A percentile compares a stretch with the other conserved stretches of the same genome.
These are phyloP conservation scores for Ethmia dodecea DNA, from an alignment of 2,888 invertebrate genomes.

Conservation along the genomic window DNA sequence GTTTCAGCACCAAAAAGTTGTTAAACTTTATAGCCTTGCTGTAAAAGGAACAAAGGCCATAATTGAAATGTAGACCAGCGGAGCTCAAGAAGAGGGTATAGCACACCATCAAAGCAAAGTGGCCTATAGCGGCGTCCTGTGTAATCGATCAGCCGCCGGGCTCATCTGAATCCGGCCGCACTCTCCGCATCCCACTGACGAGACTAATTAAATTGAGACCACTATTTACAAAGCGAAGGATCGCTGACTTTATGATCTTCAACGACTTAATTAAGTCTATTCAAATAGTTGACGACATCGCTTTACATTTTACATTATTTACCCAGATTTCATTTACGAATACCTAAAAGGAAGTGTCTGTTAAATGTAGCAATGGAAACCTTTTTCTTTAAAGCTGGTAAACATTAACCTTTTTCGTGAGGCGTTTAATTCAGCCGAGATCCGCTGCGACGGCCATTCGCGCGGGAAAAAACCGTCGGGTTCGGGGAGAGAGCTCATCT, in stretches of 20 bases:
- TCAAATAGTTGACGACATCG: too few relatives aligned
- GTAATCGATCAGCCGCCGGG: conserved; percentile 25
- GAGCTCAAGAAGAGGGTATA: not conserved
- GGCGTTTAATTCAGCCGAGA: conserved; percentile 4
- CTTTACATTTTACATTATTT: too few relatives aligned
- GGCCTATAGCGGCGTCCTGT: conserved; percentile 18
- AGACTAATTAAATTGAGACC: too few relatives aligned
- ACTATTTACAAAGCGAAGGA: too few relatives aligned
- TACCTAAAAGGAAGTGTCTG: too few relatives aligned
- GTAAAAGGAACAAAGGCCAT: conserved; percentile 7
- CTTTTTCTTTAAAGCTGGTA: too few relatives aligned
- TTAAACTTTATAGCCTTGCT: conserved; percentile 9
- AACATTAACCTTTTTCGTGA: too few relatives aligned
- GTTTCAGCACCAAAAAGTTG: not conserved
- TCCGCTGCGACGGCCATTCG: conserved; percentile 3
- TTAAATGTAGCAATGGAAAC: too few relatives aligned
- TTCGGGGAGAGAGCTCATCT: conserved; percentile 15
- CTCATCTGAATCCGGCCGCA: conserved; percentile 9
- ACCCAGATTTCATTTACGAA: too few relatives aligned
- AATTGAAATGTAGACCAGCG: conserved; percentile 2
- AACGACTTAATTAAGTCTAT: too few relatives aligned
- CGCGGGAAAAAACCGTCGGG: not conserved
- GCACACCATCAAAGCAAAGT: conserved; percentile 12
- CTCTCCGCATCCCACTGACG: too few relatives aligned
- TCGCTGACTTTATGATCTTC: too few relatives aligned